Conservation (phyloP, 2,113 vertebrate genomes). For the Mola mola region DNA sequence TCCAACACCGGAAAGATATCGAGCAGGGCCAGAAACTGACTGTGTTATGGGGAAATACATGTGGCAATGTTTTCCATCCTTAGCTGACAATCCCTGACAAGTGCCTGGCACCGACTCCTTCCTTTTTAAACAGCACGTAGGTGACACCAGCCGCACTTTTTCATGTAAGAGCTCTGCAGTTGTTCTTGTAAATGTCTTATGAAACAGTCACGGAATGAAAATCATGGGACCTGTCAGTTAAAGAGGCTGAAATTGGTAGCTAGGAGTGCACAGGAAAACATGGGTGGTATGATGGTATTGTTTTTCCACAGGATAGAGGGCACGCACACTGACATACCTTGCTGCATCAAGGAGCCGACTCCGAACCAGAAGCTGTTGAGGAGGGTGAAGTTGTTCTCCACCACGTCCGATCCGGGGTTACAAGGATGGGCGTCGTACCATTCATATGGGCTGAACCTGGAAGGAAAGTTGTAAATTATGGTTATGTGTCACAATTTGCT, state of each 20-base stretch:
- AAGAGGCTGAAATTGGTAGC: conserved; percentile 48
- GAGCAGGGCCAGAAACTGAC: conserved; percentile 40
- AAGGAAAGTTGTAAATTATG: no score
- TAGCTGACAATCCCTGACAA: conserved; percentile 78
- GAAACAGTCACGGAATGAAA: conserved; percentile 67
- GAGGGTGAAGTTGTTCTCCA: conserved; percentile 98
- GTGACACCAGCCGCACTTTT: conserved; percentile 76
- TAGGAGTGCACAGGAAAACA: conserved; percentile 6
- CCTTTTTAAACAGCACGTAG: conserved; percentile 62
- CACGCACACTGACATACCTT: conserved; percentile 83
- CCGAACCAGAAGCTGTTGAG: conserved; percentile 99
- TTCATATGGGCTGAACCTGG: conserved; percentile 97
- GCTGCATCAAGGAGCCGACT: conserved; percentile 97
- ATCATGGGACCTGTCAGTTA: conserved; percentile 73
- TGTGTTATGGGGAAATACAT: conserved; percentile 73
- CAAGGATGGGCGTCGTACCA: conserved; percentile 98
- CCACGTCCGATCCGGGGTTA: conserved; percentile 94
- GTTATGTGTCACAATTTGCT: no score
- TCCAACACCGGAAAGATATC: conserved; percentile 42
- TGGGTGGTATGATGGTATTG: conserved; percentile 32
- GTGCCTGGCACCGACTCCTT: conserved; percentile 70
- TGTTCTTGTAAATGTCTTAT: conserved; percentile 76
- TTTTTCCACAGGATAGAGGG: conserved; percentile 46
- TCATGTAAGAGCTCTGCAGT: conserved; percentile 72
- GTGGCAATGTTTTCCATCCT: conserved; percentile 67